A percentile compares a stretch with the other conserved stretches of the same genome.
These are phyloP conservation scores for Cyaniris semiargus DNA, from an alignment of 2,888 invertebrate genomes.

Conservation along the genomic window DNA sequence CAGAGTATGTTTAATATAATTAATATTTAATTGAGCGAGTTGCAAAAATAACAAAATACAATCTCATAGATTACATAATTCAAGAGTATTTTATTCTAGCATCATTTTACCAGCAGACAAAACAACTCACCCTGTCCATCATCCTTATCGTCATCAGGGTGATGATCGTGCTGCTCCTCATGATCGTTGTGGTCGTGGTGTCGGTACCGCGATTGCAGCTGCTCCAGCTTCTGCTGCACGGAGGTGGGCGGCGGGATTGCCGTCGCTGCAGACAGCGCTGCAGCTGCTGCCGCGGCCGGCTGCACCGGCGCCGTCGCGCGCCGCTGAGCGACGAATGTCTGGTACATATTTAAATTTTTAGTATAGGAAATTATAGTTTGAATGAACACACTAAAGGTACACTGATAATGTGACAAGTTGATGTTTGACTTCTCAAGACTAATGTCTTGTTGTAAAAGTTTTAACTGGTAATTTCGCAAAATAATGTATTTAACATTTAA, in stretches of 20 bases:
- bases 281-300: conserved; percentile 74
- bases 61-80: no score
- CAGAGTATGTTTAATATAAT: no score
- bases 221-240: conserved; percentile 74
- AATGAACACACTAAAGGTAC: not conserved
- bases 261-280: conserved; percentile 73
- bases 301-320: conserved; percentile 75
- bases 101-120: not conserved
- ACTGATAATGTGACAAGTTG: not conserved
- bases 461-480: no score
- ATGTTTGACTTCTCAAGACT: not conserved
- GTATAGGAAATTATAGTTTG: not conserved
- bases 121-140: conserved; percentile 55
- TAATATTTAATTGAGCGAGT: no score
- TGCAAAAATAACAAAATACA: no score
- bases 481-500: no score
- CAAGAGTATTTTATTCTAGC: no score
- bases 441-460: not conserved
- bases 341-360: conserved; percentile 35
- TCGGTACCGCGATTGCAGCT: conserved; percentile 69
- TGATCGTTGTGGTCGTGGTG: conserved; percentile 56
- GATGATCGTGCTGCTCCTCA: conserved; percentile 57
- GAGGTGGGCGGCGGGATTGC: conserved; percentile 75
- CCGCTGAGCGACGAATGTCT: conserved; percentile 75
- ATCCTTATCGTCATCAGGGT: conserved; percentile 58